These are phyloP conservation scores for Polydrusus tereticollis DNA, from an alignment of 2,888 invertebrate species.

Conservation along the genomic window DNA sequence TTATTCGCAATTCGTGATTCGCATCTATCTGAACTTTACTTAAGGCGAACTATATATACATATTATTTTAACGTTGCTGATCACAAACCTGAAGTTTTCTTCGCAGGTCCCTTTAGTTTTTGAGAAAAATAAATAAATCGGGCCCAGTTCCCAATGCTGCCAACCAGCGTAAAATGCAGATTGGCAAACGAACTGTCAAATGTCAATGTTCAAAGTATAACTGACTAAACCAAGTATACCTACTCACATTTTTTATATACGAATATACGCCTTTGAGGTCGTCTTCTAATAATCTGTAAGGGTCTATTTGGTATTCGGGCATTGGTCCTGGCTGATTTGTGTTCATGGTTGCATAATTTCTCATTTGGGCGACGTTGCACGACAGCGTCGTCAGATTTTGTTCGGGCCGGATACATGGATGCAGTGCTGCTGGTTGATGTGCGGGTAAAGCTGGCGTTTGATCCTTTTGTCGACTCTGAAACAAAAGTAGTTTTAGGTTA, in stretches of 20 bases:
- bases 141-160: too few species aligned
- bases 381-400: constrained; percentile 69
- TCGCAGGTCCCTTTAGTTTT: too few species aligned
- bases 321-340: constrained; percentile 85
- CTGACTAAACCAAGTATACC: too few species aligned
- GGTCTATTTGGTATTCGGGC: constrained; percentile 86
- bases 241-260: constrained; percentile 84
- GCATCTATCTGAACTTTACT: too few species aligned
- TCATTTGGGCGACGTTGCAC: constrained; percentile 66
- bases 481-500: neutral
- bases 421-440: constrained; percentile 60
- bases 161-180: too few species aligned
- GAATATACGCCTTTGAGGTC: constrained; percentile 89
- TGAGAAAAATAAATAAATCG: too few species aligned
- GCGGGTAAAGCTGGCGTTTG: neutral
- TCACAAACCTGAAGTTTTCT: too few species aligned
- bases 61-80: too few species aligned
- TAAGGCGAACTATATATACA: too few species aligned
- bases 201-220: too few species aligned
- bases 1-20: too few species aligned
- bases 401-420: constrained; percentile 64
- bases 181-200: too few species aligned
- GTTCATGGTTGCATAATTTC: constrained; percentile 76
- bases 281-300: constrained; percentile 87
- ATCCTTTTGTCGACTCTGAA: neutral